Evolutionary conservation across 2,888 invertebrate species (phyloP), one percentile per base, ranked within the genome.

Genomic region (Pycnomerus fuliginosus): DNA sequence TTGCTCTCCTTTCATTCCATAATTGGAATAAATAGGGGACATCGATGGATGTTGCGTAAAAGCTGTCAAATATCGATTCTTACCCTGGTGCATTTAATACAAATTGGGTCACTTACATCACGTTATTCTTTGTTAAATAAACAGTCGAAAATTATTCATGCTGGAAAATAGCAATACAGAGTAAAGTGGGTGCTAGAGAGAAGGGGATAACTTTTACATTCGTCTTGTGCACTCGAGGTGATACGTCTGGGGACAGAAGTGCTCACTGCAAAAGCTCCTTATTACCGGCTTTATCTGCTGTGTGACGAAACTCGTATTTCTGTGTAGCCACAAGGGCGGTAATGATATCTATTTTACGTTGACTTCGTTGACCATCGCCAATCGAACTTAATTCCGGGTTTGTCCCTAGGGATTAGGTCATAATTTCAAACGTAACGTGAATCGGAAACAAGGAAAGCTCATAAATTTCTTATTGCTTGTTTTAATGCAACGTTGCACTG

Each of bases 131-230:
- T 34, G 41, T 41, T 34, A 22, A 24, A 10, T 10, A 25, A 23
- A 16, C 24, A 40, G 16, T 28, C 41, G n/a, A n/a, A n/a, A n/a
- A n/a, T n/a, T n/a, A n/a, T n/a, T 13, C 12, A 13, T 12, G 28
- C 40, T 34, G 41, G 41, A 41, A 41, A 41, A 34, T 25, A 41
- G 34, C 41, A 41, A 34, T 34, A 22, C n/a, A n/a, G n/a, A n/a
- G n/a, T n/a, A n/a, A n/a, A n/a, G 22, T 13, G 29, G 17, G 28
- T 37, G n/a, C n/a, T n/a, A n/a, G n/a, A n/a, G n/a, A n/a, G 10
- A n/a, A 2, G 10, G 29, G 14, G 34, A 17, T 17, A 14, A 28
- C 16, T 36, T 36, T 28, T 36, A 28, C 28, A 17, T 36, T 35
- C 27, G 16, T 10, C 11, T 7, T 15, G n/a, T 17, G 36, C 36